Evolutionary conservation across 2,113 vertebrate genomes (phyloP).

Genomic region (Actinemys pallida): DNA sequence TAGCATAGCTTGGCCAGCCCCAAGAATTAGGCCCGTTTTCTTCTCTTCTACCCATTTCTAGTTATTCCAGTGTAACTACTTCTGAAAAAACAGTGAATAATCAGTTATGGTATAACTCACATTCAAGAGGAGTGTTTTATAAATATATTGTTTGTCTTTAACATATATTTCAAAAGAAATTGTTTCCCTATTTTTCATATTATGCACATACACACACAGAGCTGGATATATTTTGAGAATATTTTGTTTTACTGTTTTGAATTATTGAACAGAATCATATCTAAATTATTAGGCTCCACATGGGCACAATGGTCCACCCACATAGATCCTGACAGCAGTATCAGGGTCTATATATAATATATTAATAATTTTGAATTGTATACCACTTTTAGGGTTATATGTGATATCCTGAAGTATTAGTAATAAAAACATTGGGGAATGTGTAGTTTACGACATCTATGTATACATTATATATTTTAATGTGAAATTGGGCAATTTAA

Average conservation of each 20-base stretch:
- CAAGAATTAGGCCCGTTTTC: background rate
- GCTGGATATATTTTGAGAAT: background rate
- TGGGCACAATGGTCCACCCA: background rate
- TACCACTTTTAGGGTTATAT: background rate
- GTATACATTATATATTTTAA: background rate
- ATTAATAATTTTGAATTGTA: background rate
- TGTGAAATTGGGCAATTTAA: background rate
- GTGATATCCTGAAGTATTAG: background rate
- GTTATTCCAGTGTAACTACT: background rate
- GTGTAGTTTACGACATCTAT: fast-evolving
- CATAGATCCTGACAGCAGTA: background rate
- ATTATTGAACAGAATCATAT: background rate
- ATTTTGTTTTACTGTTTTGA: background rate
- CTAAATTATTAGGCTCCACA: background rate
- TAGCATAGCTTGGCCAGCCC: background rate
- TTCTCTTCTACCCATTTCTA: background rate
- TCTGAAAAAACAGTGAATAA: background rate
- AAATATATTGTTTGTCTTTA: background rate
- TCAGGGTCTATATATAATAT: background rate
- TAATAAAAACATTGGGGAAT: background rate
- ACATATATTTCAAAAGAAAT: background rate
- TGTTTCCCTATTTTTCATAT: background rate
- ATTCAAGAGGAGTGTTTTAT: background rate
- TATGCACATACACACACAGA: background rate
- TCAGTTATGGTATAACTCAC: background rate